These are phyloP conservation scores for Alcis repandata DNA, from an alignment of 2,888 invertebrate genomes.

Conservation along the genomic window DNA sequence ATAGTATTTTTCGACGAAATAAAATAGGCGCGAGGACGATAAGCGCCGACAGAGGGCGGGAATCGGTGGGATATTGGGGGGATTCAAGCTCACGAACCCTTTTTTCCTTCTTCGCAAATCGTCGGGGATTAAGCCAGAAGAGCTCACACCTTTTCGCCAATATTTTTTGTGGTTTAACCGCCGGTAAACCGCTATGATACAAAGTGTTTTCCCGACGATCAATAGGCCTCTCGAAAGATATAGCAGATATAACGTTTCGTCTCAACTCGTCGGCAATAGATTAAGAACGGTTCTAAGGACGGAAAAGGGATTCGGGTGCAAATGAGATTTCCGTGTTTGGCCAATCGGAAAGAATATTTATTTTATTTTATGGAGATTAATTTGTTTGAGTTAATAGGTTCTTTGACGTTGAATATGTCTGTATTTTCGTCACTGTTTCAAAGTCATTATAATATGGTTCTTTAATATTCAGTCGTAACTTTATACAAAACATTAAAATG, in stretches of 20 bases:
- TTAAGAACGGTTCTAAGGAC: constrained; percentile 58
- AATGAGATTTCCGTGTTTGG: constrained; percentile 60
- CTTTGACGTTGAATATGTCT: not conserved
- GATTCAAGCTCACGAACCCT: constrained; percentile 78
- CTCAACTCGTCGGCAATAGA: constrained; percentile 57
- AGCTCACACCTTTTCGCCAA: constrained; percentile 81
- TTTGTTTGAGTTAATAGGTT: constrained; percentile 12
- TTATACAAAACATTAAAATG: too few relatives aligned
- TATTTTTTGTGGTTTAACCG: constrained; percentile 79
- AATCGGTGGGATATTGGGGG: constrained; percentile 55
- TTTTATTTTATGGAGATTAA: constrained; percentile 29
- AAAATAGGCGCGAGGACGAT: constrained; percentile 75
- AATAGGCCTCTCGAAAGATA: constrained; percentile 68
- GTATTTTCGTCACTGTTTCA: not conserved
- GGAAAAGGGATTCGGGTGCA: constrained; percentile 58
- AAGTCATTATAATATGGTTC: not conserved
- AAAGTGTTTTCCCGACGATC: constrained; percentile 71
- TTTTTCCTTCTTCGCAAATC: constrained; percentile 84
- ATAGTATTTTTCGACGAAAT: constrained; percentile 71
- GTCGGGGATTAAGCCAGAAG: constrained; percentile 80
- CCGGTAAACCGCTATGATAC: constrained; percentile 73
- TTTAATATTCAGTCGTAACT: too few relatives aligned
- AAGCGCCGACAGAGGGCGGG: constrained; percentile 69
- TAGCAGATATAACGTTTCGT: constrained; percentile 66
- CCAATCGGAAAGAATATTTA: constrained; percentile 51